A percentile compares a stretch with the other conserved stretches of the same genome.
Conservation (phyloP, 2,888 invertebrate species). For the Ametastegia equiseti region DNA sequence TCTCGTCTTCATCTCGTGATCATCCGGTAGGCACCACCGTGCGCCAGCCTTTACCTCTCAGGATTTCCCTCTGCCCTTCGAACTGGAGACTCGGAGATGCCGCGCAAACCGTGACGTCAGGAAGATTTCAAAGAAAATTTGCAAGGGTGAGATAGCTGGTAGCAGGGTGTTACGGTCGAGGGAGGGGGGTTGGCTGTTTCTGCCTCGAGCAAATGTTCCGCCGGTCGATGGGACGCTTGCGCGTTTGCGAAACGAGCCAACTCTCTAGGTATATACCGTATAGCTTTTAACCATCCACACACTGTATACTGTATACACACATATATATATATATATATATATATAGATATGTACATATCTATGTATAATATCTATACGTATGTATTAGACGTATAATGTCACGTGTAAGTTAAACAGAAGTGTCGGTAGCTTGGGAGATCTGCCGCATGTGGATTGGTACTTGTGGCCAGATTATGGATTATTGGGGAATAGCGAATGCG, state of each 20-base stretch:
- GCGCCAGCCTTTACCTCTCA: constrained; percentile 18
- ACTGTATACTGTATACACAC: neutral
- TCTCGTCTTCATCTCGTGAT: constrained; percentile 36
- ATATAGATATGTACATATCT: no score
- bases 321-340: no score
- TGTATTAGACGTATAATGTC: no score
- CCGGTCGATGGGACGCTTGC: constrained; percentile 61
- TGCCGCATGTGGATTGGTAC: constrained; percentile 11
- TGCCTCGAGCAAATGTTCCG: constrained; percentile 60
- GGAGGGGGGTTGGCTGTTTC: no score
- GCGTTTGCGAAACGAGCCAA: constrained; percentile 49
- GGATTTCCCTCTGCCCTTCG: constrained; percentile 24
- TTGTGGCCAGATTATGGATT: neutral
- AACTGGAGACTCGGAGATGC: constrained; percentile 24
- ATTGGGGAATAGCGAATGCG: neutral
- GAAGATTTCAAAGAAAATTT: constrained; percentile 44
- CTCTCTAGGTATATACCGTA: neutral
- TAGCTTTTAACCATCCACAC: constrained; percentile 22
- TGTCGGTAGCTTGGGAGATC: constrained; percentile 22
- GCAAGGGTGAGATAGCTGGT: constrained; percentile 36
- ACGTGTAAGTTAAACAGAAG: no score
- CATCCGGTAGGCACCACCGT: neutral
- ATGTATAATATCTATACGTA: no score
- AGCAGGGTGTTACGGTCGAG: constrained; percentile 24
- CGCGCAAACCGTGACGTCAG: constrained; percentile 48